These are phyloP conservation scores for Chrysoperla carnea DNA, from an alignment of 1,140 invertebrate genomes.

Conservation along the genomic window DNA sequence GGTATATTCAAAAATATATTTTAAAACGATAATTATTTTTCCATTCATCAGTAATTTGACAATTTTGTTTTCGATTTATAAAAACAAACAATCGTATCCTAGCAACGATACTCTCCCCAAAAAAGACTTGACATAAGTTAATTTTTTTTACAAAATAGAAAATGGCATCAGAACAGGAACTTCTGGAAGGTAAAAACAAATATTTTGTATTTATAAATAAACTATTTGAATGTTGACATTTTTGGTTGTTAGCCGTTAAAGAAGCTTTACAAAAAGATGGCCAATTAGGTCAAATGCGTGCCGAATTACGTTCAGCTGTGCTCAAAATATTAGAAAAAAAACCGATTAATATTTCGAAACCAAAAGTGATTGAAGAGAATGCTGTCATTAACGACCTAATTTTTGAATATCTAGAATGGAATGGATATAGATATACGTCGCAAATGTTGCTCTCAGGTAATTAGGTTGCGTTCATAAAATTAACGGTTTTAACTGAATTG, in stretches of 20 bases:
- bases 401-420: slow-evolving; percentile 29
- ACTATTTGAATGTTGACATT: background rate
- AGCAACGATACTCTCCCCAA: background rate
- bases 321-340: slow-evolving; percentile 21
- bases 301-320: slow-evolving; percentile 24
- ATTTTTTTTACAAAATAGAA: no score
- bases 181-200: background rate
- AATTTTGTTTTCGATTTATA: no score
- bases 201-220: background rate
- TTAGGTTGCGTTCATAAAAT: background rate
- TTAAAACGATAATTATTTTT: no score
- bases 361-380: slow-evolving; percentile 19
- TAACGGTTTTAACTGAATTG: no score
- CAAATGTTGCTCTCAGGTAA: slow-evolving; percentile 23
- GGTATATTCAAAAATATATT: no score
- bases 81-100: background rate
- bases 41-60: no score
- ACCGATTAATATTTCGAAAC: slow-evolving; percentile 6
- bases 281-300: slow-evolving; percentile 22
- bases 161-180: background rate
- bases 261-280: slow-evolving; percentile 24
- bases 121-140: background rate
- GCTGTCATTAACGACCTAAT: slow-evolving; percentile 26
- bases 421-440: slow-evolving; percentile 25
- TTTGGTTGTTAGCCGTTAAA: slow-evolving; percentile 18